phyloP scores from a whole-genome alignment of 2,113 vertebrate species.

The Vombatus ursinus region DNA sequence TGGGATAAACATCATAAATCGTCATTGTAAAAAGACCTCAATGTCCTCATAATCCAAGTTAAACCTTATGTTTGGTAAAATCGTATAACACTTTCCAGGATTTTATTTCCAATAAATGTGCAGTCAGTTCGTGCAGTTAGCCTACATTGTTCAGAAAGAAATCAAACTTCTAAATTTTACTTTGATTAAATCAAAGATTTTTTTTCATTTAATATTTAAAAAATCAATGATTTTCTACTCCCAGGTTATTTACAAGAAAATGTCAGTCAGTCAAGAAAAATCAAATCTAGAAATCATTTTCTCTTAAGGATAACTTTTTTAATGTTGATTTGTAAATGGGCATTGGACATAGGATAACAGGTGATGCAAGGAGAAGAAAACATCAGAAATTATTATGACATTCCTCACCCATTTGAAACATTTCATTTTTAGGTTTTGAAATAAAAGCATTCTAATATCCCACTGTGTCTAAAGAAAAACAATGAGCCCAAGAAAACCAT shows the following conservation, averaged over 20 bases:
- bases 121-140: conserved; percentile 7
- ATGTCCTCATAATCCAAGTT: conserved; percentile 35
- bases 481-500: conserved; percentile 65
- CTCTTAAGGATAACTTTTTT: background rate
- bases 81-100: background rate
- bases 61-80: conserved; percentile 28
- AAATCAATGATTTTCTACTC: conserved; percentile 40
- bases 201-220: conserved; percentile 33
- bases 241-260: conserved; percentile 28
- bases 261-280: background rate
- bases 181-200: conserved; percentile 15
- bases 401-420: conserved; percentile 34
- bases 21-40: conserved; percentile 46
- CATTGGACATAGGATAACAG: background rate
- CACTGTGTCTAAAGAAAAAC: conserved; percentile 66
- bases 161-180: background rate
- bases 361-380: background rate
- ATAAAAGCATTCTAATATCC: conserved; percentile 63
- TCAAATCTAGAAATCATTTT: conserved; percentile 42
- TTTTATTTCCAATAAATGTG: conserved; percentile 33
- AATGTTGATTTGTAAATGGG: conserved; percentile 38
- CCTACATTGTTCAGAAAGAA: background rate
- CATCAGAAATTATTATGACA: conserved; percentile 30
- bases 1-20: conserved; percentile 45
- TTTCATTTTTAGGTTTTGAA: conserved; percentile 68